Base-by-base conservation (phyloP, 2,797 vertebrate genomes). In the Squalus acanthias region DNA sequence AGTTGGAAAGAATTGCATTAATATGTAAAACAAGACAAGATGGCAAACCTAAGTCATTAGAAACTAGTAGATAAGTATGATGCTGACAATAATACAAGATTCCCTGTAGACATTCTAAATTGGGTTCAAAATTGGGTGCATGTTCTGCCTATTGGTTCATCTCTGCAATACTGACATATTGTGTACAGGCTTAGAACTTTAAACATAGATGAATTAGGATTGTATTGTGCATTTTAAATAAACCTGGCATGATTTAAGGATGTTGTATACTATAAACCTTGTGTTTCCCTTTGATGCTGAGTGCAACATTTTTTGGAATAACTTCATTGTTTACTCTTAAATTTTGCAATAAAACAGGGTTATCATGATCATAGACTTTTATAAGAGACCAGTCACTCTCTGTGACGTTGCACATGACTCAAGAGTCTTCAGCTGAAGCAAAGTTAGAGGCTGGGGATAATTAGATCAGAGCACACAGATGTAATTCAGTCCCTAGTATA, bases 31-130 rank as follows among this genome's bases (percentile, higher is more conserved):
- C 13, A 74, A 65, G 94, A 22, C 70, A 95, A 76, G 70, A n/a
- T 74, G 94, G 29, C 50, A 74, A 95, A 95, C 50, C 6, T 76
- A 76, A 74, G 50, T 95, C 94, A 95, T 74, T 95, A n/a, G 46
- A 60, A 72, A 74, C 70, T 13, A 72, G 1, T 53, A 50, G 26
- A 74, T 95, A 60, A 3, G 70, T 60, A 95, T 76, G 50, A 57
- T 60, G 29, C 70, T 95, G 70, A 76, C 94, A 95, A 76, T 95
- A 57, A 74, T 60, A 33, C 13, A 95, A n/a, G 26, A 65, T 92
- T 92, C 89, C 57, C 89, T 17, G 13, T 8, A 92, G 60, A 92
- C 63, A 5, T 92, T 92, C 63, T 92, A 92, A 92, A 63, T 95
- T 76, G 46, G 29, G 46, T 95, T 95, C 29, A 46, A 95, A 70